Base-by-base conservation (phyloP, 2,797 vertebrate genomes). In the Parotocinclus haroldoi region DNA sequence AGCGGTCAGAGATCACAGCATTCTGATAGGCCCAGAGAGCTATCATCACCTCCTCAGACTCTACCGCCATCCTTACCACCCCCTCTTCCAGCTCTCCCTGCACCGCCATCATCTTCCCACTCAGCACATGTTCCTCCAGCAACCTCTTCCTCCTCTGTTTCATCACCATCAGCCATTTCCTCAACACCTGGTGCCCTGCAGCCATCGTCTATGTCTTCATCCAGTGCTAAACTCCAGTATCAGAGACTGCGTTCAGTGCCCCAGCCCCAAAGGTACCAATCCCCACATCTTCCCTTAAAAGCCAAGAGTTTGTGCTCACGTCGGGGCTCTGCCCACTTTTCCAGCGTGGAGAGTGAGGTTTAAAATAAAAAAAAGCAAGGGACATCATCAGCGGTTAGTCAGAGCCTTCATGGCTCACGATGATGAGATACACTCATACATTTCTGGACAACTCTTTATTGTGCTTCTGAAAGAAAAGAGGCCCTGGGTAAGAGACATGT, bases 301-400 rank as follows among this genome's bases (percentile, higher is more conserved):
- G 79, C 92, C 79, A 93, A 91, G 87, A 93, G 90, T 84, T 87
- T 96, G 82, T 93, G 93, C 82, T 94, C 92, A 0, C 89, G 94
- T 64, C 86, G 93, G 40, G 93, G 92, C 69, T 95, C 94, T 0
- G 91, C 93, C 63, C 94, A 95, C 75, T 96, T 95, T 81, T 95
- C 94, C 81, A 96, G 94, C 44, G 90, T 96, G 73, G 94, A 96
- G 85, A 96, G 94, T 0, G 94, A 96, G 82, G 94, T 96, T 80
- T 96, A 91, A 96, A 63, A 64, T 67, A 75, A 45, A 49, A 57
- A 48, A 38, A 71, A n/a, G 6, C 71, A 46, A 65, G 44, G 46
- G 63, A 63, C 49, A 63, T 65, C 45, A 62, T 60, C 62, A 69
- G 66, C 10, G 51, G 59, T 37, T 38, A 60, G 58, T 53, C 16